Base-by-base conservation (phyloP, 2,113 vertebrate species). In the Puma concolor region DNA sequence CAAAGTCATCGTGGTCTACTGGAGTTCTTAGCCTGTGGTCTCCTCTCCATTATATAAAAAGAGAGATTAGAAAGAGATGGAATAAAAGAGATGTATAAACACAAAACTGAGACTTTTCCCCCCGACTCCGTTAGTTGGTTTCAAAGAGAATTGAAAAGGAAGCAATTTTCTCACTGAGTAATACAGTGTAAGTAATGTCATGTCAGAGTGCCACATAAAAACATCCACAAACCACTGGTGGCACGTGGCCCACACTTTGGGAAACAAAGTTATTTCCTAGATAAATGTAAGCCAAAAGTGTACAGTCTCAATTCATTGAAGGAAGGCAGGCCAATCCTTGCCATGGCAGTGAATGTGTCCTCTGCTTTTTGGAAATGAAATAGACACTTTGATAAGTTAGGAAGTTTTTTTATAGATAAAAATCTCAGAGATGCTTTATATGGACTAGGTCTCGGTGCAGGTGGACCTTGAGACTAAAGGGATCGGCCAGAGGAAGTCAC, bases 251-350 rank as follows among this genome's bases (percentile, higher is more conserved):
- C 64, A 31, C 23, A 41, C 29, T 92, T 86, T 50, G 85, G 80
- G 31, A 86, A 74, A 29, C 36, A 90, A 57, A n/a, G 23, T 64
- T 94, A 48, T 88, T 87, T 97, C 44, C 63, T 88, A 74, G 64
- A 63, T 74, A 92, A 91, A 83, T 41, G 7, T 21, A 74, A 93
- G 54, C 19, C n/a, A 38, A 79, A 76, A 38, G 25, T 52, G 9
- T 77, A 27, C 2, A 86, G 66, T 76, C 31, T 86, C 74, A 29
- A 82, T 29, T 76, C 69, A 27, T 1, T n/a, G 13, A 79, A 64
- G 14, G 54, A 76, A 95, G 36, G 64, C 52, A 81, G 44, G 15
- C 50, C 33, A 57, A 0, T 71, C 52, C 29, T 85, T 31, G 50
- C 13, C 54, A 6, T 57, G 25, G 50, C 25, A 63, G 8, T 82